Percentiles rank a stretch among this genome's conserved stretches.
Conservation (phyloP, 2,888 invertebrate genomes). For the Limnephilus rhombicus region DNA sequence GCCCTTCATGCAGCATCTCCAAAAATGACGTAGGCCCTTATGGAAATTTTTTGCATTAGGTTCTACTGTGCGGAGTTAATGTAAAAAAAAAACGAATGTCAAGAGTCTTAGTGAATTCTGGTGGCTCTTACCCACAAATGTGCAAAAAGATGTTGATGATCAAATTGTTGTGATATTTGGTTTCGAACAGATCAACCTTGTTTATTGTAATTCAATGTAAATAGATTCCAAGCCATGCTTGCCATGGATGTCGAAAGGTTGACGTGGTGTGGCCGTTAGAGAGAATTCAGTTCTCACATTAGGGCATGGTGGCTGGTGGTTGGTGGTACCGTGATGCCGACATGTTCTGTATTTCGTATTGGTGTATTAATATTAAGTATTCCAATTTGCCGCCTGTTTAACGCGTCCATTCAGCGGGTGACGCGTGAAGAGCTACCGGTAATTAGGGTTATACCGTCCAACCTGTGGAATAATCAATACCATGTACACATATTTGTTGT, state of each 20-base stretch:
- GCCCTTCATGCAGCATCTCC: no score
- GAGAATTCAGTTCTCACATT: constrained; percentile 51
- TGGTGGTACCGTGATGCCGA: not conserved
- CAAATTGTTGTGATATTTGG: not conserved
- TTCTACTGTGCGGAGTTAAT: no score
- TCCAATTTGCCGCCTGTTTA: constrained; percentile 61
- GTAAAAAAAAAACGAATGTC: no score
- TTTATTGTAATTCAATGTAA: not conserved
- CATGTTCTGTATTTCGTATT: constrained; percentile 49
- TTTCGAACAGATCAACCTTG: not conserved
- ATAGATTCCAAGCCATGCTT: not conserved
- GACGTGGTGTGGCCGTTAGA: not conserved
- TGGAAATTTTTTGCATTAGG: no score
- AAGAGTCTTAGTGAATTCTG: no score
- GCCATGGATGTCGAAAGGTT: not conserved
- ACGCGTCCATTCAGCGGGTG: constrained; percentile 39
- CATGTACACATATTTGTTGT: not conserved
- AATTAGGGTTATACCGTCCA: constrained; percentile 51
- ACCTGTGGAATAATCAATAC: not conserved
- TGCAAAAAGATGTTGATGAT: no score
- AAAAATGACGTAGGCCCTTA: no score
- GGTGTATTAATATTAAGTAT: constrained; percentile 48
- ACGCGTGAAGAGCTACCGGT: constrained; percentile 57
- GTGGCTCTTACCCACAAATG: no score
- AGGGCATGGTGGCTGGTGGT: constrained; percentile 28